Evolutionary conservation across 2,113 vertebrate species (phyloP).

Genomic region (Leucopsar rothschildi): DNA sequence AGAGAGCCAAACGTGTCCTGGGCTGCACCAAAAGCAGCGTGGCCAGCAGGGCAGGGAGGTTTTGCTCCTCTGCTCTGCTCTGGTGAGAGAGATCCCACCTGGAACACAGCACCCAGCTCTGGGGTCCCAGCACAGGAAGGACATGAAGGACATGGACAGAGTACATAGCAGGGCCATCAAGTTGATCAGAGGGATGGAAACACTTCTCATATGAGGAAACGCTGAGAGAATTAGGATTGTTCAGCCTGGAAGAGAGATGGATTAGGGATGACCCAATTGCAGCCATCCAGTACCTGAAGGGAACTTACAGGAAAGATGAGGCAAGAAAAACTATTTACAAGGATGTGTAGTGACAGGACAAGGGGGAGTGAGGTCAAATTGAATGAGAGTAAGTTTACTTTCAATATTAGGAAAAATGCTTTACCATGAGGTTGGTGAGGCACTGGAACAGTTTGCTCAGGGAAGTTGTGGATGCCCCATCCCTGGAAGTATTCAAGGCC

Average conservation of each 20-base stretch:
- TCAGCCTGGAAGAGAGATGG: background rate
- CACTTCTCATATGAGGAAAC: background rate
- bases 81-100: background rate
- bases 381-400: background rate
- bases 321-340: background rate
- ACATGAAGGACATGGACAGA: fast-evolving
- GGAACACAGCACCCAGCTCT: background rate
- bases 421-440: background rate
- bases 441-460: background rate
- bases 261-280: background rate
- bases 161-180: background rate
- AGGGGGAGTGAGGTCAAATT: background rate
- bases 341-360: background rate
- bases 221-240: background rate
- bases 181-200: background rate
- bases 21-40: background rate
- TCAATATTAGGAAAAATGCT: background rate
- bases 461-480: background rate
- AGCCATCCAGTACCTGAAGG: background rate
- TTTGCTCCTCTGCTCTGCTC: background rate
- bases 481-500: background rate
- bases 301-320: background rate
- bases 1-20: background rate
- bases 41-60: background rate
- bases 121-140: background rate